These are phyloP conservation scores for Corythornis leucogaster DNA, from an alignment of 2,797 vertebrate species.

Conservation along the genomic window DNA sequence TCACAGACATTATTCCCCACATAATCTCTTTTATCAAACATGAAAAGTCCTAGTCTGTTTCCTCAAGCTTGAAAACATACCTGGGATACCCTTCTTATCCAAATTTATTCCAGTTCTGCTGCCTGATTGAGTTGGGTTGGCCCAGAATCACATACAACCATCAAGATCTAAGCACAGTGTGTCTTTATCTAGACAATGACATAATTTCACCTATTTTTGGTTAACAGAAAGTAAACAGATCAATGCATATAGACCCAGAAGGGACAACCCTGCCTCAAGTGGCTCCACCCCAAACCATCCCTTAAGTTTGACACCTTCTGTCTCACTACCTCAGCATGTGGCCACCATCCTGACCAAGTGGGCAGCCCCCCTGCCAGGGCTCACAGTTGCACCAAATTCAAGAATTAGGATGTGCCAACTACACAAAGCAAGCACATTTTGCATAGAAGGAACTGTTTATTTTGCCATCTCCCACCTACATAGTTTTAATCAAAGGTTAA, in stretches of 20 bases:
- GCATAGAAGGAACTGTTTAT: neutral
- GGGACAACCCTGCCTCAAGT: neutral
- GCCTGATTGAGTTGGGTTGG: neutral
- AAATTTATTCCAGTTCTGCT: neutral
- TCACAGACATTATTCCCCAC: neutral
- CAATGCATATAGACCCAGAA: neutral
- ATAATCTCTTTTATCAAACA: neutral
- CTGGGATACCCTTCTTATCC: neutral
- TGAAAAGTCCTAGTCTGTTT: neutral
- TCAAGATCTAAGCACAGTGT: neutral
- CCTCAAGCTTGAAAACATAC: neutral
- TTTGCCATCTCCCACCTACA: neutral
- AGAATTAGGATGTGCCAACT: neutral
- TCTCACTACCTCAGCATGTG: neutral
- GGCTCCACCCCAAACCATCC: neutral
- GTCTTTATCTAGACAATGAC: neutral
- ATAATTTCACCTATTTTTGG: neutral
- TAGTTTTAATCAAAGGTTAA: neutral
- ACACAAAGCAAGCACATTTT: accelerated
- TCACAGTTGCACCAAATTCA: neutral
- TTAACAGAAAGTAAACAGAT: neutral
- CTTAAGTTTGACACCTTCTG: neutral
- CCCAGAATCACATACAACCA: accelerated
- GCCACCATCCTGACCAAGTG: accelerated
- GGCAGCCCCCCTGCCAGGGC: neutral